phyloP scores from a whole-genome alignment of 2,113 vertebrate species.

The Alexandromys fortis region DNA sequence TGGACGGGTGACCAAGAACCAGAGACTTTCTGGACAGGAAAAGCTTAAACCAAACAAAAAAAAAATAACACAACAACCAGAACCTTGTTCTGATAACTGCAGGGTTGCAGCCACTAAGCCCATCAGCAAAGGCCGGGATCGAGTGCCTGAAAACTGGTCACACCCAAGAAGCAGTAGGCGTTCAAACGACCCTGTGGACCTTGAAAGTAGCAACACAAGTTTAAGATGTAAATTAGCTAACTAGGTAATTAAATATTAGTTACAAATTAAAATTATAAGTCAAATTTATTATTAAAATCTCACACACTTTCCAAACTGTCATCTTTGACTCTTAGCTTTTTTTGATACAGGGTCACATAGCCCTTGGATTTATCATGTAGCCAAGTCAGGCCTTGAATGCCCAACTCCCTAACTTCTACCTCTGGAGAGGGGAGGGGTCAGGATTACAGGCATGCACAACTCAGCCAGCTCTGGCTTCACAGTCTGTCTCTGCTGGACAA shows the following conservation, averaged over 20 bases:
- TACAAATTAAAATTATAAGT: not conserved
- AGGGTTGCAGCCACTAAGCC: not conserved
- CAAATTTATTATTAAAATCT: not conserved
- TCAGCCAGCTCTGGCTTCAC: too few species aligned
- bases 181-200: not conserved
- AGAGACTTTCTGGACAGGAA: not conserved
- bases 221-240: not conserved
- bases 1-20: not conserved
- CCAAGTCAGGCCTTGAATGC: not conserved
- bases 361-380: not conserved
- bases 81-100: not conserved
- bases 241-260: not conserved
- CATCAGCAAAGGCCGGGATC: rapidly evolving
- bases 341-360: not conserved
- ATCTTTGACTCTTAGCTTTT: not conserved
- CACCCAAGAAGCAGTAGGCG: not conserved
- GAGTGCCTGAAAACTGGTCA: not conserved
- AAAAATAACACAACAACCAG: not conserved
- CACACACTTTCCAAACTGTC: not conserved
- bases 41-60: not conserved
- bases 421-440: not conserved
- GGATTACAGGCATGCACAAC: not conserved
- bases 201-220: not conserved
- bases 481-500: not conserved
- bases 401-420: not conserved